These are phyloP conservation scores for Anguilla marmorata DNA, from an alignment of 2,797 vertebrate species.

Conservation along the genomic window DNA sequence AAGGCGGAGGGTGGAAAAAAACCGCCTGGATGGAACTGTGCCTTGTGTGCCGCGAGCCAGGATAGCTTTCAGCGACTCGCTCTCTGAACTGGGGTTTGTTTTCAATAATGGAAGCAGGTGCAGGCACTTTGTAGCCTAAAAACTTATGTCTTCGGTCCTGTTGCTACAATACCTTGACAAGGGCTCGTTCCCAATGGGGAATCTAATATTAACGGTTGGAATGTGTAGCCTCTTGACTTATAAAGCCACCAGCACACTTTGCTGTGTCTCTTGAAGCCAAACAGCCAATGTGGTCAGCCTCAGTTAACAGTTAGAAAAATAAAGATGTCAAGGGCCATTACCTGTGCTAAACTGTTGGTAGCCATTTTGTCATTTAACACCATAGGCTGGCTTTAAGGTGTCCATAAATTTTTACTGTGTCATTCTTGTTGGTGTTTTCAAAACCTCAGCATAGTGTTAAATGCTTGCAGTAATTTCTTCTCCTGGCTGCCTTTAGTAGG, in stretches of 20 bases:
- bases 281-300: not conserved
- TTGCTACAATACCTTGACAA: not conserved
- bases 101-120: conserved; percentile 16
- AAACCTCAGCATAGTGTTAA: not conserved
- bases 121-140: conserved; percentile 16
- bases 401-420: not conserved
- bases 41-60: not conserved
- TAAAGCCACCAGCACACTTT: not conserved
- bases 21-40: not conserved
- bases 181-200: not conserved
- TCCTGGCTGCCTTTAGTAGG: not conserved
- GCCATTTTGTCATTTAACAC: conserved; percentile 9
- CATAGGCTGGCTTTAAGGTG: not conserved
- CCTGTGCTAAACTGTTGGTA: conserved; percentile 14
- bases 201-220: not conserved
- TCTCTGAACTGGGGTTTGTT: conserved; percentile 3
- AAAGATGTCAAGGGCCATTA: conserved; percentile 2
- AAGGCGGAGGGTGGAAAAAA: not conserved
- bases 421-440: not conserved
- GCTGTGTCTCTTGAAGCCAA: not conserved
- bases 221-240: not conserved
- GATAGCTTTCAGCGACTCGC: not conserved
- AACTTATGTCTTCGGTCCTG: not conserved
- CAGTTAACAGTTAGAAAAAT: conserved; percentile 4
- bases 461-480: not conserved